A percentile compares a stretch with the other conserved stretches of the same genome.
phyloP scores from a whole-genome alignment of 2,888 invertebrate genomes.

The Ormyrus rosae region DNA sequence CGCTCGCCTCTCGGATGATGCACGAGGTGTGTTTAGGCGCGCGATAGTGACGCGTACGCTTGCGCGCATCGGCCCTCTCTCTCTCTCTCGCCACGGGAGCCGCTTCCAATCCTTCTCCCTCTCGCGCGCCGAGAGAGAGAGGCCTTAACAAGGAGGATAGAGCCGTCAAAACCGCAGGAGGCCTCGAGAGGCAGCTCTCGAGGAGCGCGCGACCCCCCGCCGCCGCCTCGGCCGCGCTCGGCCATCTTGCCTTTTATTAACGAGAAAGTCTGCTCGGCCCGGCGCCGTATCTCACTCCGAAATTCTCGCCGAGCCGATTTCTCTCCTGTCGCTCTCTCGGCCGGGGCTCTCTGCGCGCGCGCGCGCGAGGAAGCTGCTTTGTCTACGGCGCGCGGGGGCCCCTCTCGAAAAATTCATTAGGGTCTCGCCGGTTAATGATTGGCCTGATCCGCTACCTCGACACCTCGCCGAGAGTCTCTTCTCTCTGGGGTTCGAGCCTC shows the following conservation, averaged over 20 bases:
- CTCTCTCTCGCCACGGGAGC: conserved; percentile 69
- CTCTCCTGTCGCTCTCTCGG: conserved; percentile 5
- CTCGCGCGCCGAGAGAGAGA: neutral
- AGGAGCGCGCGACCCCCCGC: conserved; percentile 69
- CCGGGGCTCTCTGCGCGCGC: neutral
- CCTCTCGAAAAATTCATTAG: conserved; percentile 68
- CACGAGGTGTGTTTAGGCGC: conserved; percentile 76
- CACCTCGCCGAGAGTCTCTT: conserved; percentile 55
- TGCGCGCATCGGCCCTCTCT: conserved; percentile 33
- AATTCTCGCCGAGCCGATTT: conserved; percentile 26
- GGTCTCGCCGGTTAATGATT: conserved; percentile 68
- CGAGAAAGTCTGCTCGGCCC: conserved; percentile 66
- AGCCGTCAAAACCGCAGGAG: conserved; percentile 76
- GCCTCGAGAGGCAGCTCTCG: conserved; percentile 64
- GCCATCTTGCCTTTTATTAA: conserved; percentile 75
- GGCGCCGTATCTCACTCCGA: conserved; percentile 7
- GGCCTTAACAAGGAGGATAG: conserved; percentile 72
- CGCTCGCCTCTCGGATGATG: conserved; percentile 66
- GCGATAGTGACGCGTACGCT: conserved; percentile 71
- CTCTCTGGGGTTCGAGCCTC: too few species aligned
- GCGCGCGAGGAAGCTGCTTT: neutral
- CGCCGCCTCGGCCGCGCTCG: conserved; percentile 56
- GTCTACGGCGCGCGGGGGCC: conserved; percentile 1
- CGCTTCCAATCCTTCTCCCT: conserved; percentile 64
- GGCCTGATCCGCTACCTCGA: conserved; percentile 64